These are phyloP conservation scores for Halichoerus grypus DNA, from an alignment of 2,113 vertebrate genomes.

Conservation along the genomic window DNA sequence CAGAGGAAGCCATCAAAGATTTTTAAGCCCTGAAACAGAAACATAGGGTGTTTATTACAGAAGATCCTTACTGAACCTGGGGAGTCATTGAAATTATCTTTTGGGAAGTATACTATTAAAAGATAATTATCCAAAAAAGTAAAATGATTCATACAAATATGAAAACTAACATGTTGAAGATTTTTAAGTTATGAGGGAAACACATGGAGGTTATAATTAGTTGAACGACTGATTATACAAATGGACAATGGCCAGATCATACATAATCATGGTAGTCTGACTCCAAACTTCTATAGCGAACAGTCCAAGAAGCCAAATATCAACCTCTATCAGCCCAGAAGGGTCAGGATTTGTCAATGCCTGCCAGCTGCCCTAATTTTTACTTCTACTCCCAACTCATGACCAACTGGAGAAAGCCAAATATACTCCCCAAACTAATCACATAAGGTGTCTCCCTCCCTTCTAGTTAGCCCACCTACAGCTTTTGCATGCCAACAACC, in stretches of 20 bases:
- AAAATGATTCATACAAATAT: not conserved
- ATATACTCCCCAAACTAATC: not conserved
- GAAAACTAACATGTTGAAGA: not conserved
- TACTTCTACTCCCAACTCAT: not conserved
- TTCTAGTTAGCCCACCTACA: not conserved
- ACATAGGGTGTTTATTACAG: not conserved
- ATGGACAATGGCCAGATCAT: not conserved
- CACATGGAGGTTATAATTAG: not conserved
- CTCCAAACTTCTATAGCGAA: not conserved
- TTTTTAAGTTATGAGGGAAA: not conserved
- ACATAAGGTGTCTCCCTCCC: not conserved
- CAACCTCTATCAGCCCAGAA: not conserved
- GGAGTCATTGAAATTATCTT: not conserved
- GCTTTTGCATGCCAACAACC: not conserved
- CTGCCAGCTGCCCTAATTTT: not conserved
- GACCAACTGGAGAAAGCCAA: not conserved
- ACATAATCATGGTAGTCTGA: not conserved
- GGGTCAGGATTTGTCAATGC: not conserved
- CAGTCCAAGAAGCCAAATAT: not conserved
- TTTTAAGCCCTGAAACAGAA: not conserved
- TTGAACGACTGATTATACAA: not conserved
- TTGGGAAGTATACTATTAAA: not conserved
- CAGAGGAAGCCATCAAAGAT: not conserved
- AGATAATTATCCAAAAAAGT: not conserved
- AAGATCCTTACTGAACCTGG: not conserved